Base-by-base conservation (phyloP, 2,888 invertebrate genomes). In the Rotaria sp. region DNA sequence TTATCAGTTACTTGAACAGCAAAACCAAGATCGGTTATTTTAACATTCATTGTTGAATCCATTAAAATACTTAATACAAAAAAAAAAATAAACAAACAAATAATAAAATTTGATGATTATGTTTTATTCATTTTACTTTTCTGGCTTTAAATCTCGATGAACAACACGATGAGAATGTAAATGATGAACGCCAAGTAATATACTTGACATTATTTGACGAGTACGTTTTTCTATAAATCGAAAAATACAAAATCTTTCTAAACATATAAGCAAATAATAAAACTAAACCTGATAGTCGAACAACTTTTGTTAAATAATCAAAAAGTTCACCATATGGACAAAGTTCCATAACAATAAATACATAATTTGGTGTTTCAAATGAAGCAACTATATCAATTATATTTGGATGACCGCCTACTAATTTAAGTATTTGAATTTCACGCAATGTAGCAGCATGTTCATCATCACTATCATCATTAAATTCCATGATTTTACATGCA, bases 21-120 rank as follows among this genome's bases (percentile, higher is more conserved):
- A 92, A 99, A 99, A 13, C 99, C 99, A 92, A 99, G 99, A 92
- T 99, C 99, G 0, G 98, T 98, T 88, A 99, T 94, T 92, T 99
- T 99, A 84, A 99, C 95, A 92, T 97, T 96, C 89, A 96, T 94
- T 92, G 95, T 95, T 90, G 98, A 96, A 90, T 97, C 96, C 86
- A 97, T 92, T 80, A 98, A 92, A 89, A 97, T 97, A 92, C 98
- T 98, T 92, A 98, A 88, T 86, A 48, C n/a, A 24, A 52, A 86
- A 84, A 86, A 74, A 85, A 30, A 55, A 84, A 55, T 7, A 38
- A 85, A 15, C 1, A 3, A 10, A n/a, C 8, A 11, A 59, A 52
- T 55, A n/a, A 84, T 1, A 38, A 41, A 45, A 45, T n/a, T 30
- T n/a, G 2, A 41, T n/a, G 7, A 15, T 57, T 26, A 8, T n/a